A percentile compares a stretch with the other conserved stretches of the same genome.
phyloP scores from a whole-genome alignment of 2,888 invertebrate species.

The Physocephala rufipes region DNA sequence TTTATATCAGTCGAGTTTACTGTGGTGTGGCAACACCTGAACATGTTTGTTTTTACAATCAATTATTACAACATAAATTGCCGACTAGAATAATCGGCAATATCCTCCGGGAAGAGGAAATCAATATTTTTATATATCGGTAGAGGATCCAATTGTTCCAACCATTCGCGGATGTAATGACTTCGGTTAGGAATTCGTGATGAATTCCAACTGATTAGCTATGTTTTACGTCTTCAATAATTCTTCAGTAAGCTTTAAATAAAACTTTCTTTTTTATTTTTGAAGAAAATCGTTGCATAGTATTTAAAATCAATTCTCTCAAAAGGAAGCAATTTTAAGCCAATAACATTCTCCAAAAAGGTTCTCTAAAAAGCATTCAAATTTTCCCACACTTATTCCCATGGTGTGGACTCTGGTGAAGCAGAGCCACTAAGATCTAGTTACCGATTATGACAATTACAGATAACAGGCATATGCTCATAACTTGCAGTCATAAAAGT shows the following conservation, averaged over 20 bases:
- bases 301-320: too few relatives aligned
- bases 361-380: not conserved
- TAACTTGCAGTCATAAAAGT: too few relatives aligned
- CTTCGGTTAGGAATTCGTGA: constrained; percentile 3
- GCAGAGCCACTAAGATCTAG: not conserved
- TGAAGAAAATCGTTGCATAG: too few relatives aligned
- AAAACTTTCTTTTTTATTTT: too few relatives aligned
- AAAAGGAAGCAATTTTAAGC: too few relatives aligned
- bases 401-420: not conserved
- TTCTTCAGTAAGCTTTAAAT: too few relatives aligned
- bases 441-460: too few relatives aligned
- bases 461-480: too few relatives aligned
- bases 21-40: constrained; percentile 1
- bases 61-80: constrained; percentile 6
- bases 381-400: constrained; percentile 40
- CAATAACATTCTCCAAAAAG: too few relatives aligned
- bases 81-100: constrained; percentile 41
- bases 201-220: constrained; percentile 10
- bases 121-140: not conserved
- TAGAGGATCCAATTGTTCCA: constrained; percentile 5
- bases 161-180: too few relatives aligned
- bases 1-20: too few relatives aligned
- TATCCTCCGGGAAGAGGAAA: constrained; percentile 49
- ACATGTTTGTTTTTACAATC: not conserved
- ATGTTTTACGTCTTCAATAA: too few relatives aligned